phyloP scores from a whole-genome alignment of 2,888 invertebrate species.

The Operophtera brumata region DNA sequence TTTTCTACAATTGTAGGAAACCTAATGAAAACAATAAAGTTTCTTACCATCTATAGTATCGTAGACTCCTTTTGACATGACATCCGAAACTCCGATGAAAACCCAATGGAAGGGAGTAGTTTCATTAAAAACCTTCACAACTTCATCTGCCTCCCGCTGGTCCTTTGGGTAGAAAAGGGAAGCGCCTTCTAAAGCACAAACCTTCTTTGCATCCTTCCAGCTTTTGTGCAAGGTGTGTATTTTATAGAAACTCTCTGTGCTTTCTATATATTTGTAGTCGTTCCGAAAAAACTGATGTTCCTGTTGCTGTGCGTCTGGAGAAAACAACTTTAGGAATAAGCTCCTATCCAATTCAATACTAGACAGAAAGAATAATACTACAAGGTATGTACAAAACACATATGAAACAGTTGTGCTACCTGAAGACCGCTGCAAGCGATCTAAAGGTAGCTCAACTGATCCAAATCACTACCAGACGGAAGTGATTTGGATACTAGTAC shows the following conservation, averaged over 20 bases:
- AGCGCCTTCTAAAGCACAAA: constrained; percentile 58
- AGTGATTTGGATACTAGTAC: no score
- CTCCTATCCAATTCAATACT: no score
- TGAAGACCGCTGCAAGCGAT: no score
- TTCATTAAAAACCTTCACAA: constrained; percentile 41
- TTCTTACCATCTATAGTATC: constrained; percentile 38
- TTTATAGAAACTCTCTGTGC: constrained; percentile 58
- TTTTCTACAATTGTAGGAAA: no score
- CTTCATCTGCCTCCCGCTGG: constrained; percentile 46
- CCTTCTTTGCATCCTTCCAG: constrained; percentile 54
- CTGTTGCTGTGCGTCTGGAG: constrained; percentile 52
- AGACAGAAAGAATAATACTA: no score
- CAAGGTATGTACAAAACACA: no score
- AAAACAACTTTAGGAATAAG: no score
- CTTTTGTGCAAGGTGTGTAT: constrained; percentile 51
- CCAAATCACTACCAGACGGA: no score
- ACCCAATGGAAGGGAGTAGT: constrained; percentile 36
- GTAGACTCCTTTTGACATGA: constrained; percentile 48
- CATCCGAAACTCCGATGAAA: constrained; percentile 47
- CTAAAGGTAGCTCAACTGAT: no score
- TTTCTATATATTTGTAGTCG: constrained; percentile 56
- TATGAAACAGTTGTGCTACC: no score
- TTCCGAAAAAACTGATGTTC: constrained; percentile 56
- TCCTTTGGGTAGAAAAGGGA: constrained; percentile 57
- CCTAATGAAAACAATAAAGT: no score